Evolutionary conservation across 2,113 vertebrate genomes (phyloP).

Genomic region (Pygoscelis antarcticus): DNA sequence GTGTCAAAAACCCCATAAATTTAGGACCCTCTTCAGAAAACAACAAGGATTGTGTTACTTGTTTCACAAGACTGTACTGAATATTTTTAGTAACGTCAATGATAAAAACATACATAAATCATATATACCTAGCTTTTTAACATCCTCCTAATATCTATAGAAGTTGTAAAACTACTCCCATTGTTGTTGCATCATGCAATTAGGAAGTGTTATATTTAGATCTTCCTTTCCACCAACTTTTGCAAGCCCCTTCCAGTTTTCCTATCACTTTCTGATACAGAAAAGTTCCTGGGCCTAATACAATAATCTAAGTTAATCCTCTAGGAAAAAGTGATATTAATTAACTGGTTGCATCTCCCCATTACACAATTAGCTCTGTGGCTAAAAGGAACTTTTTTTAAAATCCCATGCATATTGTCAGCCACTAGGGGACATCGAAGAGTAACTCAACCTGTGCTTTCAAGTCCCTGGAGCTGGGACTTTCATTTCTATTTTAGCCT

Average conservation of each 20-base stretch:
- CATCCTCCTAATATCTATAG: not conserved
- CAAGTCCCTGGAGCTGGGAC: not conserved
- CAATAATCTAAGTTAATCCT: not conserved
- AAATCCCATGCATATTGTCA: not conserved
- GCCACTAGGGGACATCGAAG: not conserved
- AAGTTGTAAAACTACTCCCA: not conserved
- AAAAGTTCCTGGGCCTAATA: not conserved
- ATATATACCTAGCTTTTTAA: not conserved
- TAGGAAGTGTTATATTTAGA: not conserved
- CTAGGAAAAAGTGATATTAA: not conserved
- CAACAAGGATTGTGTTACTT: not conserved
- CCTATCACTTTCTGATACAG: not conserved
- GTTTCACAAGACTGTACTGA: not conserved
- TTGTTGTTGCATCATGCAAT: not conserved
- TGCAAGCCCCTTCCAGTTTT: not conserved
- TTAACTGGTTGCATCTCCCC: not conserved
- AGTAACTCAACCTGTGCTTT: not conserved
- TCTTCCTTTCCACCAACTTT: not conserved
- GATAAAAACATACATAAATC: not conserved
- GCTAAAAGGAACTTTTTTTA: not conserved
- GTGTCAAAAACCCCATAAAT: not conserved
- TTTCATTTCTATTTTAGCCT: not conserved
- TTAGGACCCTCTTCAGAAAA: not conserved
- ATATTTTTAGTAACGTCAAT: not conserved
- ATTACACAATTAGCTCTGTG: not conserved